These are phyloP conservation scores for Synergus gifuensis DNA, from an alignment of 2,888 invertebrate species.

Conservation along the genomic window DNA sequence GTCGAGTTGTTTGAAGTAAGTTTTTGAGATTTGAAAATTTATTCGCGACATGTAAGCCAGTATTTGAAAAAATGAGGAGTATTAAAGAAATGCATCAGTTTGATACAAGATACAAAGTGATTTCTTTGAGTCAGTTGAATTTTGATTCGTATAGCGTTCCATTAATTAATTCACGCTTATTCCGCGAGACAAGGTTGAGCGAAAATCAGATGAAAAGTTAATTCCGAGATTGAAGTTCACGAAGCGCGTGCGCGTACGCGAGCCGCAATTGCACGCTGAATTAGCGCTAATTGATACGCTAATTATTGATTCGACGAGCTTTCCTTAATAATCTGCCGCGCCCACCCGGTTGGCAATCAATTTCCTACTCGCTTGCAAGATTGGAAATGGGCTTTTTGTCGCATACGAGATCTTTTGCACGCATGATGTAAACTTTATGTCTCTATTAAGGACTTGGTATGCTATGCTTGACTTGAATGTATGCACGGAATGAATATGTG, in stretches of 20 bases:
- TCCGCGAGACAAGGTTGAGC: not conserved
- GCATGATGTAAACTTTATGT: constrained; percentile 62
- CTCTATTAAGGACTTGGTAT: constrained; percentile 64
- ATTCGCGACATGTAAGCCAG: not conserved
- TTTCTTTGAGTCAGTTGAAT: not conserved
- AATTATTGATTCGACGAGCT: constrained; percentile 72
- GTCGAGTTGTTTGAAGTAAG: constrained; percentile 8
- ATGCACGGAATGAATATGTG: constrained; percentile 2
- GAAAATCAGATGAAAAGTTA: constrained; percentile 42
- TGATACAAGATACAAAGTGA: no score
- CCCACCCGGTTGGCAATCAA: constrained; percentile 68
- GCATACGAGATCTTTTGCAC: constrained; percentile 51
- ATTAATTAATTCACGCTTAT: not conserved
- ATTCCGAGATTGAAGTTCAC: constrained; percentile 34
- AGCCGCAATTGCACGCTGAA: constrained; percentile 69
- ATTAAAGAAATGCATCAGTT: not conserved
- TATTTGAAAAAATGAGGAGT: not conserved
- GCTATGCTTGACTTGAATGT: constrained; percentile 44
- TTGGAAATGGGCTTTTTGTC: constrained; percentile 63
- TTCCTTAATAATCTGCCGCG: constrained; percentile 60
- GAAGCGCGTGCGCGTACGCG: constrained; percentile 30
- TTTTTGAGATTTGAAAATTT: not conserved
- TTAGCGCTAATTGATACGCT: constrained; percentile 73
- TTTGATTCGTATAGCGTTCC: not conserved
- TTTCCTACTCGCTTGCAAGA: constrained; percentile 61